phyloP scores from a whole-genome alignment of 2,113 vertebrate genomes.

The Arizona elegans region DNA sequence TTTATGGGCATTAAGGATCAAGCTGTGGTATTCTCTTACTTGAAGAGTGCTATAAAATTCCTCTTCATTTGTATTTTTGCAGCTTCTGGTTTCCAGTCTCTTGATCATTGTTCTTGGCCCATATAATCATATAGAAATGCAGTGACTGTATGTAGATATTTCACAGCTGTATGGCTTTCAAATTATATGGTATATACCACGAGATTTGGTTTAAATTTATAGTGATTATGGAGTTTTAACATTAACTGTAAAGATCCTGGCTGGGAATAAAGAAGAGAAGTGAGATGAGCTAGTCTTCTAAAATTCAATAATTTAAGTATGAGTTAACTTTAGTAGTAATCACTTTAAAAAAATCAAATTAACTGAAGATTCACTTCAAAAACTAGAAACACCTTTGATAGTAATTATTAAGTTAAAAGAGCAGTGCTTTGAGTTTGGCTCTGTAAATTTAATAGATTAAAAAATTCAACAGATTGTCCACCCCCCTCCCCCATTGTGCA shows the following conservation, averaged over 20 bases:
- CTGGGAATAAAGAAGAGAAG: background rate
- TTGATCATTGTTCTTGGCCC: background rate
- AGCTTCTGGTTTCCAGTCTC: background rate
- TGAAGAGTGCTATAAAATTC: background rate
- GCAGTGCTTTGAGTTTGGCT: slow-evolving; percentile 1
- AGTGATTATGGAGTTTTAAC: background rate
- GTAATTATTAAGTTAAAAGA: background rate
- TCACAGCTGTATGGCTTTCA: background rate
- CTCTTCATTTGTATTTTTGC: background rate
- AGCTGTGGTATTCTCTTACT: background rate
- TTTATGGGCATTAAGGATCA: background rate
- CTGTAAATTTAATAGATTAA: background rate
- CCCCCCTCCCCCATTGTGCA: background rate
- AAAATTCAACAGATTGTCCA: slow-evolving; percentile 1
- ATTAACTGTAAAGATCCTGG: background rate
- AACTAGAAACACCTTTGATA: background rate
- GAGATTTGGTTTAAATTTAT: background rate
- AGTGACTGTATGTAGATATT: background rate
- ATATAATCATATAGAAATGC: background rate
- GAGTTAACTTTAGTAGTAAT: background rate
- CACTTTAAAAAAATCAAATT: background rate
- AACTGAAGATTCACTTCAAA: background rate
- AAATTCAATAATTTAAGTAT: background rate
- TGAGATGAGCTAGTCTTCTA: background rate
- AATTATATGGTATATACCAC: background rate